Evolutionary conservation across 1,140 invertebrate species (phyloP), one percentile per base, ranked within the genome.

Genomic region (Popillia japonica): DNA sequence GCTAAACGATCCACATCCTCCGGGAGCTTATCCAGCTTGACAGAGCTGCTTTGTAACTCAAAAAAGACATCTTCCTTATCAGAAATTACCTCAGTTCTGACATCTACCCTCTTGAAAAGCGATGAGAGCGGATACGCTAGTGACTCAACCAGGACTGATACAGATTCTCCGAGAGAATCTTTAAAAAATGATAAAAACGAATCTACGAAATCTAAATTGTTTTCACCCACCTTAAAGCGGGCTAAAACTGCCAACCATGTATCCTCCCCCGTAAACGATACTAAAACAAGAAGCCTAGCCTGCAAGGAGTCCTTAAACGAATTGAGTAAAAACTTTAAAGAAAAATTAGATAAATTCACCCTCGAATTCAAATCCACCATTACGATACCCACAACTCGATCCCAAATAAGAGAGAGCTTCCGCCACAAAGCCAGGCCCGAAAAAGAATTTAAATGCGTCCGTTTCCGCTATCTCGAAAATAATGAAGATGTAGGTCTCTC

Each of bases 41-140:
- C 79, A 22, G 84, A 84, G 72, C 78, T 83, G 40, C 79, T 84
- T 11, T 78, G 79, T 48, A 81, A 81, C 8, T 80, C 80, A 68
- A 79, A 79, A 75, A 82, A 78, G 68, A 72, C 80, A 55, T n/a
- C 82, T 77, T 77, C 79, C 7, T 41, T 80, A 61, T 72, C 79
- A 44, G 59, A 82, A 75, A 78, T 78, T 75, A 59, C 80, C 41
- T 68, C 75, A 23, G 74, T 78, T 2, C 44, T 82, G 17, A 68
- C 68, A 22, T 77, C 81, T 0, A 77, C 76, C 14, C 27, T 80
- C 22, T 75, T 81, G 22, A 84, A 85, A 75, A 83, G 79, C 3
- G 91, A 92, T 79, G 92, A 92, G 80, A 92, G 90, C 77, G 91
- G 91, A 8, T 92, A 92, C 81, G 91, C 92, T 77, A 91, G 90